phyloP scores from a whole-genome alignment of 2,888 invertebrate species.

The Philopedon plagiatum region DNA sequence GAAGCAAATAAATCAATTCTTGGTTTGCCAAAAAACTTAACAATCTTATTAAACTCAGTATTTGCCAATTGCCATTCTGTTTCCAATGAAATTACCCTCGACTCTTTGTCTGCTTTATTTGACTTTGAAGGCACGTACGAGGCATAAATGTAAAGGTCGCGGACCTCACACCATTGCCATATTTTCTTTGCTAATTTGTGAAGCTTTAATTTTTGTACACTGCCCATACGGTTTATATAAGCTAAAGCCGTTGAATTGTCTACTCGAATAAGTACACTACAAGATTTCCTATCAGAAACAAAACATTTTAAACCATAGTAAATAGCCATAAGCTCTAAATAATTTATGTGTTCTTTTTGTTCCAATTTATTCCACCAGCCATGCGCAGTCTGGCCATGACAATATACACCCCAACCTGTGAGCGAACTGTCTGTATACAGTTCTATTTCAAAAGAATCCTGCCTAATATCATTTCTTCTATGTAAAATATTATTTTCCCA shows the following conservation, averaged over 20 bases:
- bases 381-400: too few species aligned
- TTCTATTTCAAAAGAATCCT: too few species aligned
- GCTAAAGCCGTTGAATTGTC: slow-evolving; percentile 17
- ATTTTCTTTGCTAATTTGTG: slow-evolving; percentile 13
- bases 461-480: too few species aligned
- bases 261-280: background rate
- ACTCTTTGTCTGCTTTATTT: slow-evolving; percentile 36
- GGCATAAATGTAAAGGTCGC: slow-evolving; percentile 31
- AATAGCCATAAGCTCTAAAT: background rate
- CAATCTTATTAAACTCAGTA: background rate
- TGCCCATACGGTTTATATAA: slow-evolving; percentile 34
- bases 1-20: slow-evolving; percentile 46
- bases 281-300: background rate
- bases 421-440: too few species aligned
- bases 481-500: too few species aligned
- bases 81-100: background rate
- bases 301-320: background rate
- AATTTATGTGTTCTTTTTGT: too few species aligned
- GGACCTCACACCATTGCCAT: slow-evolving; percentile 38
- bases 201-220: slow-evolving; percentile 7
- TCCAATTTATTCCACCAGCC: too few species aligned
- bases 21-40: background rate
- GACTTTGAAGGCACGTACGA: slow-evolving; percentile 22
- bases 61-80: background rate
- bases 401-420: too few species aligned